These are phyloP conservation scores for Dendroctonus valens DNA, from an alignment of 1,140 invertebrate species.

Conservation along the genomic window DNA sequence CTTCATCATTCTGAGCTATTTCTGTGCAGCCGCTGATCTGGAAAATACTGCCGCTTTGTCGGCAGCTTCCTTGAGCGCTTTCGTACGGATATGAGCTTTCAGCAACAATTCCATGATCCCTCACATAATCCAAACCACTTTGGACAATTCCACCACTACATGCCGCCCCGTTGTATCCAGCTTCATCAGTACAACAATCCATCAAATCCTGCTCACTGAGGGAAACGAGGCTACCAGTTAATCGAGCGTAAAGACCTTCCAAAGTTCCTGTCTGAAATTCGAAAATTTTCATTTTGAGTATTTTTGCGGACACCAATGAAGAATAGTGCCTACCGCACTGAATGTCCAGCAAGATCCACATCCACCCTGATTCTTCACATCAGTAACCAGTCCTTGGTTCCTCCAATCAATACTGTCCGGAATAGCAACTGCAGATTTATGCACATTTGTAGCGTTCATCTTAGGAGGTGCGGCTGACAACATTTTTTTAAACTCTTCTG, in stretches of 20 bases:
- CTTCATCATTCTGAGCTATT: constrained; percentile 50
- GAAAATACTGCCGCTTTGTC: background rate
- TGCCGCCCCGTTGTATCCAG: constrained; percentile 16
- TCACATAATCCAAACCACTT: constrained; percentile 51
- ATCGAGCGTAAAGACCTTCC: constrained; percentile 32
- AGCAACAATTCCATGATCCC: constrained; percentile 45
- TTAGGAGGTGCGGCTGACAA: background rate
- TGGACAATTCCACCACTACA: constrained; percentile 36
- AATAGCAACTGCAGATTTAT: constrained; percentile 9
- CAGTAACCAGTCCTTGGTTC: constrained; percentile 9
- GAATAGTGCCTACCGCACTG: constrained; percentile 19
- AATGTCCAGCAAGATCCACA: constrained; percentile 30
- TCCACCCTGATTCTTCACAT: constrained; percentile 20
- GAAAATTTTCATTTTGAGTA: constrained; percentile 11
- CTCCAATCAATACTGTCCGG: constrained; percentile 25
- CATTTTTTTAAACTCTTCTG: constrained; percentile 67
- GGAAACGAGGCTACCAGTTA: constrained; percentile 15
- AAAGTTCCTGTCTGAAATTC: constrained; percentile 37
- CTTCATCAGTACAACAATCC: constrained; percentile 45
- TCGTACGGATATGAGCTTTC: constrained; percentile 38
- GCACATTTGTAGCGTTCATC: constrained; percentile 1
- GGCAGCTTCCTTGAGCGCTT: constrained; percentile 22
- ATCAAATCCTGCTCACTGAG: constrained; percentile 38
- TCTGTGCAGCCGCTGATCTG: constrained; percentile 6
- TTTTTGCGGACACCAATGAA: background rate